Percentiles rank a stretch among this genome's conserved stretches.
phyloP scores from a whole-genome alignment of 2,113 vertebrate species.

The Vimba vimba region DNA sequence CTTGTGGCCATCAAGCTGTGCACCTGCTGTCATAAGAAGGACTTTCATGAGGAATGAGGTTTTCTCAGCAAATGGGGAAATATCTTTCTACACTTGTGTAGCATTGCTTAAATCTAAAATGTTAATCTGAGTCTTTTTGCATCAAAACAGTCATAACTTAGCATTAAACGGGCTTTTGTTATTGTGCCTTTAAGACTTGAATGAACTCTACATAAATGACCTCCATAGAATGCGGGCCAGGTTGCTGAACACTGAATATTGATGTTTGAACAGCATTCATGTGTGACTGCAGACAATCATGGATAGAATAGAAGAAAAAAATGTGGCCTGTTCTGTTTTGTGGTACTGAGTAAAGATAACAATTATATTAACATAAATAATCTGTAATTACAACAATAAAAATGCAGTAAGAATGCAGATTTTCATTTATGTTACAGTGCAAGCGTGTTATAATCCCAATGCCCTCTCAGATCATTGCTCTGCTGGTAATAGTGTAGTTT shows the following conservation, averaged over 20 bases:
- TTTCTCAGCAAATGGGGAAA: not conserved
- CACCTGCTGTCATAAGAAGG: conserved; percentile 14
- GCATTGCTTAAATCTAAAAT: not conserved
- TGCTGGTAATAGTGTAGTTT: conserved; percentile 1
- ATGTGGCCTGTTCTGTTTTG: not conserved
- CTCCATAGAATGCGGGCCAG: not conserved
- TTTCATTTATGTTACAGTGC: not conserved
- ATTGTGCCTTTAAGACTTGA: not conserved
- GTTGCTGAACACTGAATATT: not conserved
- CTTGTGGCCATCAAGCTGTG: conserved; percentile 26
- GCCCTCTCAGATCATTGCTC: not conserved
- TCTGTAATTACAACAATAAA: not conserved
- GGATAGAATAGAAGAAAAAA: not conserved
- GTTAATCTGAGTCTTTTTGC: not conserved
- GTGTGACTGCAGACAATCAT: not conserved
- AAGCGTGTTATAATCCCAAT: not conserved
- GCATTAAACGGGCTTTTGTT: not conserved
- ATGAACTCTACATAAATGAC: conserved; percentile 8
- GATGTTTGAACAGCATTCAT: not conserved
- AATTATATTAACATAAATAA: not conserved
- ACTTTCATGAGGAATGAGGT: not conserved
- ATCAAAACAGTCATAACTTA: not conserved
- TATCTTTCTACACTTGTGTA: not conserved
- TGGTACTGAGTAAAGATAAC: not conserved
- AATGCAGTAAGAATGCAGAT: not conserved